These are phyloP conservation scores for Eugnorisma glareosa DNA, from an alignment of 2,888 invertebrate species.

Conservation along the genomic window DNA sequence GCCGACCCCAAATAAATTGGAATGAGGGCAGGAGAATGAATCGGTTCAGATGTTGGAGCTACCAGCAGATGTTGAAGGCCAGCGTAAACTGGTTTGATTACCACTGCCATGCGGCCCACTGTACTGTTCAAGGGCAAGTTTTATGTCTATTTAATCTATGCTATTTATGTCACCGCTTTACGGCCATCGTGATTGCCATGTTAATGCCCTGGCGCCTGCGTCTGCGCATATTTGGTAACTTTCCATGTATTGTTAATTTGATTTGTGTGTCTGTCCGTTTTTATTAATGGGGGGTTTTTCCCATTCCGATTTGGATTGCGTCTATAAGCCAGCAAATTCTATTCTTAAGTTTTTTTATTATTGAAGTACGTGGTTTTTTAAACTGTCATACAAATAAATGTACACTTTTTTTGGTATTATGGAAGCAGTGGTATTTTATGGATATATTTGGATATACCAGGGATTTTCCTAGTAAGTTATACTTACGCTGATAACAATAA, in stretches of 20 bases:
- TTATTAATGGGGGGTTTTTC: conserved; percentile 3
- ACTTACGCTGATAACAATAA: too few species aligned
- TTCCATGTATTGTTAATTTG: conserved; percentile 40
- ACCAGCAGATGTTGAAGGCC: neutral
- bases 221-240: conserved; percentile 50
- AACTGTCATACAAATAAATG: neutral
- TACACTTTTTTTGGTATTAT: neutral
- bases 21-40: too few species aligned
- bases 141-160: conserved; percentile 81
- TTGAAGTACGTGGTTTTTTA: neutral
- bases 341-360: neutral
- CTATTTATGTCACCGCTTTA: conserved; percentile 71
- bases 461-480: neutral
- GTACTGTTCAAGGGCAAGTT: conserved; percentile 76
- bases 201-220: conserved; percentile 60
- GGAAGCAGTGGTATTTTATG: neutral
- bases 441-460: neutral
- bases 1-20: neutral
- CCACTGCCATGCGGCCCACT: neutral
- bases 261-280: conserved; percentile 43
- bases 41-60: neutral
- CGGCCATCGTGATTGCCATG: conserved; percentile 57
- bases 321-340: neutral
- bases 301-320: neutral
- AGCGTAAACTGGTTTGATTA: neutral